A percentile compares a stretch with the other conserved stretches of the same genome.
Conservation (phyloP, 2,888 invertebrate genomes). For the Drosophila picticornis region DNA sequence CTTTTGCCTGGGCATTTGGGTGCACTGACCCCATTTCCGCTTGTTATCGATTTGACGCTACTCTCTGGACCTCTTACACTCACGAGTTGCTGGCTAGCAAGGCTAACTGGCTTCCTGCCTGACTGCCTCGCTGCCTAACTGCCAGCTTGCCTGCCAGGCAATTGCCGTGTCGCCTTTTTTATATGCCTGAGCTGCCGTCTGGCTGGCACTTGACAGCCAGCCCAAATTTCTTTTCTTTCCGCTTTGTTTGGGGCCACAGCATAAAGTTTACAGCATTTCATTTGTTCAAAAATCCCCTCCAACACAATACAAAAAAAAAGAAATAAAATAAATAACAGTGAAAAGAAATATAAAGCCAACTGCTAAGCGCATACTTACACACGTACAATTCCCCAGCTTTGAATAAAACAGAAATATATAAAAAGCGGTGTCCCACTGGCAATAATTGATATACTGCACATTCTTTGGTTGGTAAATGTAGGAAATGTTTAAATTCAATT, state of each 20-base stretch:
- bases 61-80: slow-evolving; percentile 6
- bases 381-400: slow-evolving; percentile 35
- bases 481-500: not conserved
- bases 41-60: slow-evolving; percentile 77
- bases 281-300: slow-evolving; percentile 37
- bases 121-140: slow-evolving; percentile 55
- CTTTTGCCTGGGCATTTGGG: slow-evolving; percentile 78
- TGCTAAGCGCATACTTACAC: slow-evolving; percentile 47
- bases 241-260: slow-evolving; percentile 44
- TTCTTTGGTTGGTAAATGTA: not conserved
- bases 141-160: slow-evolving; percentile 44
- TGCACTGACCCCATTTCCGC: slow-evolving; percentile 80
- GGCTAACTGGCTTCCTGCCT: slow-evolving; percentile 23
- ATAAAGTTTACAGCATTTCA: slow-evolving; percentile 63
- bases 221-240: slow-evolving; percentile 55
- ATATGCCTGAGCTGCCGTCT: slow-evolving; percentile 51
- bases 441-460: slow-evolving; percentile 42
- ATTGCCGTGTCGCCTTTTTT: slow-evolving; percentile 67
- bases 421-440: slow-evolving; percentile 3
- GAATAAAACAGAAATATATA: slow-evolving; percentile 6
- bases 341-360: slow-evolving; percentile 23
- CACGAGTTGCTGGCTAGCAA: not conserved
- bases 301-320: not conserved
- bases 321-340: not conserved
- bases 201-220: slow-evolving; percentile 73